These are phyloP conservation scores for Cardiocondyla obscurior DNA, from an alignment of 1,140 invertebrate species.

Conservation along the genomic window DNA sequence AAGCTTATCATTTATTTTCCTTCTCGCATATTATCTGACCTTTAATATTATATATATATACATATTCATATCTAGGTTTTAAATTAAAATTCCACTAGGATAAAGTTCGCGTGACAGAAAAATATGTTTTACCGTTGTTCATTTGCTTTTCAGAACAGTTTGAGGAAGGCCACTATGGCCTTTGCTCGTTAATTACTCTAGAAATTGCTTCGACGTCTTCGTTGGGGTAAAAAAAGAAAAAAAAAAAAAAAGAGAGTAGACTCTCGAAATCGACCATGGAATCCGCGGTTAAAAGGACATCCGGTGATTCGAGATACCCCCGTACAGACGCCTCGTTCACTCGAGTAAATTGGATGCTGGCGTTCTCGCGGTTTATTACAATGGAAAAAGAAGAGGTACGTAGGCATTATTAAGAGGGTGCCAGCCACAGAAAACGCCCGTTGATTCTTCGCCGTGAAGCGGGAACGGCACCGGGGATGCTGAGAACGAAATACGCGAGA, in stretches of 20 bases:
- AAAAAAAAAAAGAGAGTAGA: not conserved
- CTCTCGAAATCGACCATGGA: not conserved
- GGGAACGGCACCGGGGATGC: conserved; percentile 17
- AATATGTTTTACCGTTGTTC: not conserved
- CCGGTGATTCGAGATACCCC: conserved; percentile 11
- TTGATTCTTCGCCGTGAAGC: not conserved
- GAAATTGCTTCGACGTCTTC: not conserved
- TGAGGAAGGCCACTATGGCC: not conserved
- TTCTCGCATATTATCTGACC: not conserved
- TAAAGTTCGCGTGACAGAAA: not conserved
- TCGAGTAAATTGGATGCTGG: conserved; percentile 82
- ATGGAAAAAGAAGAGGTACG: conserved; percentile 48
- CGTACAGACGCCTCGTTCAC: conserved; percentile 56
- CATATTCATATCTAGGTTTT: not conserved
- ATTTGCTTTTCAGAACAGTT: not conserved
- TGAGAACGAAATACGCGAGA: conserved; percentile 5
- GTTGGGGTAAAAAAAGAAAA: too few species aligned
- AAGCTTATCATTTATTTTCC: not conserved
- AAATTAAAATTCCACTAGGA: not conserved
- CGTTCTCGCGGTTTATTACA: conserved; percentile 62
- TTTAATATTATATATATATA: not conserved
- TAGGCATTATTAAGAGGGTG: conserved; percentile 79
- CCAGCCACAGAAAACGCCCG: conserved; percentile 74
- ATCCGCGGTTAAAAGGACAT: conserved; percentile 6
- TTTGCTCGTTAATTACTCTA: conserved; percentile 12